Base-by-base conservation (phyloP, 2,113 vertebrate genomes). In the Fregata magnificens region DNA sequence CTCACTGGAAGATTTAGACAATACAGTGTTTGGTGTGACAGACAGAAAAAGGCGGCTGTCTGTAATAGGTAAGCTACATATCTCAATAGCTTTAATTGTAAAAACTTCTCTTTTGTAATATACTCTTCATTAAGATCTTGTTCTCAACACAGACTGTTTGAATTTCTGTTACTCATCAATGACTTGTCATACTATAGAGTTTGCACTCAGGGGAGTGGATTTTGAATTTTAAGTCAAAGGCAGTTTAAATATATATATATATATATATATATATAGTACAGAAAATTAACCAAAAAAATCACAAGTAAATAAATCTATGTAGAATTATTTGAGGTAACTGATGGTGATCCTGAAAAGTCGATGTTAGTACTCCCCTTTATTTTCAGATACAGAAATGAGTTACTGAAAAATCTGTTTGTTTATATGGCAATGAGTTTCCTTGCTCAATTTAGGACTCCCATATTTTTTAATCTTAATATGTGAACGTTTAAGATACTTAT, bases 1-100 rank as follows among this genome's bases (percentile, higher is more conserved):
- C 34, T 98, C 99, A 77, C 97, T 99, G 63, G 99, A 99, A 95
- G 99, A 99, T 93, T 98, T 99, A 98, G 99, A 99, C 98, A 99
- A 99, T 93, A 99, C 98, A 12, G 98, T 99, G 49, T 99, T 99
- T 96, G 98, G 98, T 96, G 97, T 97, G 16, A 70, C 97, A 81
- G 98, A 99, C 90, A 99, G 98, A 73, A 99, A 98, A 93, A 98
- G 96, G 74, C 59, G 98, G 86, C 97, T 99, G 62, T 98, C 98
- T 83, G 90, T 99, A 82, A 98, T 99, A 98, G 99, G 99, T 99
- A 97, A 98, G 98, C 82, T 86, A 38, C 13, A 7, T 56, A 44
- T 84, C 72, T 71, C 26, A 28, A 5, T 69, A 69, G 14, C 20
- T 95, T 81, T 79, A 69, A 29, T 38, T 76, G 61, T 70, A 69